Base-by-base conservation (phyloP, 2,888 invertebrate genomes). In the Minunthozetes semirufus region DNA sequence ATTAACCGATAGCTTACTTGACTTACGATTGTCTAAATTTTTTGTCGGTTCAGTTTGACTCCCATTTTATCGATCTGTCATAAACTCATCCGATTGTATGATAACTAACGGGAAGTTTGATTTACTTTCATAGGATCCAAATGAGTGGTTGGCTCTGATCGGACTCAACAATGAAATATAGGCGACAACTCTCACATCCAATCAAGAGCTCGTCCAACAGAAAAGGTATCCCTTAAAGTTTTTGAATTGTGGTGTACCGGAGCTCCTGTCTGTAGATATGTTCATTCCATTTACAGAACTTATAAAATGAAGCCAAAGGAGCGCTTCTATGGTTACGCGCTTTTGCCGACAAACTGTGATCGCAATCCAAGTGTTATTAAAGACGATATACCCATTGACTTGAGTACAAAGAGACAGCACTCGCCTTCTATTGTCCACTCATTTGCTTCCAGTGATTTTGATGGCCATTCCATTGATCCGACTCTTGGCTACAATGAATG, bases 301-400 rank as follows among this genome's bases (percentile, higher is more conserved):
- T 9, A 27, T 56, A 72, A 19, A 33, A 75, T 75, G 75, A 75
- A 75, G 48, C 75, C 75, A 27, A 75, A 75, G 70, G 75, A 75
- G 56, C 75, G 75, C 48, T 75, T 63, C 59, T 50, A 71, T 25
- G 71, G 53, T 29, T 75, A 75, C 22, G 75, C 75, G 22, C 71
- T 75, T 27, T 25, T 75, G 42, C 56, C 75, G 17, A 33, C 75
- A 27, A 63, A 66, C 25, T 53, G 71, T 72, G 71, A 71, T 59
- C 56, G 22, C 19, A 61, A 29, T 48, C 13, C 42, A 25, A 46
- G 22, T 53, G 33, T 17, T 42, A 19, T 71, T 25, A 75, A 75
- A 71, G 72, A 76, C 11, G 77, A 77, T 17, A 71, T 46, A 13
- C 77, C 77, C 17, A 76, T 77, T 15, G 77, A 77, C 50, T 75